phyloP scores from a whole-genome alignment of 2,797 vertebrate genomes.

The Remorina albescens region DNA sequence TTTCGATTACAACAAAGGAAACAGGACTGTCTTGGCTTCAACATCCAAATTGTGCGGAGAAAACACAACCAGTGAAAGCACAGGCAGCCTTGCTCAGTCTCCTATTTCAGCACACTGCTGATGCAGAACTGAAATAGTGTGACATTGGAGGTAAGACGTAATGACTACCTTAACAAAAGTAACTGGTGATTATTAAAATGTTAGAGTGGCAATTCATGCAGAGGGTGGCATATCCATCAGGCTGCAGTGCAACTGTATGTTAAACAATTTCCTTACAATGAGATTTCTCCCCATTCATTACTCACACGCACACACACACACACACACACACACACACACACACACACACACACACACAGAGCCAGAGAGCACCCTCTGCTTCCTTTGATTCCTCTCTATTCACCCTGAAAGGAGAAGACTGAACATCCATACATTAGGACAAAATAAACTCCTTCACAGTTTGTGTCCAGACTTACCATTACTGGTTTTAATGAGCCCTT shows the following conservation, averaged over 20 bases:
- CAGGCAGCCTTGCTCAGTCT: constrained; percentile 45
- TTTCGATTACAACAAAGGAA: constrained; percentile 39
- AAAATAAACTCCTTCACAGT: constrained; percentile 61
- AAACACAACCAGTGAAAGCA: constrained; percentile 47
- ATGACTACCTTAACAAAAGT: constrained; percentile 47
- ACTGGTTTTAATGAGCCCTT: constrained; percentile 71
- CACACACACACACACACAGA: constrained; percentile 19
- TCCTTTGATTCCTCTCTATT: constrained; percentile 75
- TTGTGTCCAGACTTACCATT: constrained; percentile 45
- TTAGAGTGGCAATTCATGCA: constrained; percentile 56
- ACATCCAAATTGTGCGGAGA: constrained; percentile 16
- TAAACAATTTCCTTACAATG: constrained; percentile 65
- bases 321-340: constrained; percentile 19
- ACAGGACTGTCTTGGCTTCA: constrained; percentile 29
- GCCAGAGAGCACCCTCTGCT: constrained; percentile 31
- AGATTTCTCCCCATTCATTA: constrained; percentile 65
- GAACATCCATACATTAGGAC: constrained; percentile 69
- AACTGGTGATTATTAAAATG: constrained; percentile 67
- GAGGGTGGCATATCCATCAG: constrained; percentile 46
- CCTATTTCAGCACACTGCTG: constrained; percentile 16
- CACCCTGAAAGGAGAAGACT: constrained; percentile 66
- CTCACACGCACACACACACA: constrained; percentile 4
- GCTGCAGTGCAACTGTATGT: constrained; percentile 44
- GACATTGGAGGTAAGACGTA: constrained; percentile 54
- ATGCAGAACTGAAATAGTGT: constrained; percentile 41